These are phyloP conservation scores for Salvelinus sp. DNA, from an alignment of 2,113 vertebrate genomes.

Conservation along the genomic window DNA sequence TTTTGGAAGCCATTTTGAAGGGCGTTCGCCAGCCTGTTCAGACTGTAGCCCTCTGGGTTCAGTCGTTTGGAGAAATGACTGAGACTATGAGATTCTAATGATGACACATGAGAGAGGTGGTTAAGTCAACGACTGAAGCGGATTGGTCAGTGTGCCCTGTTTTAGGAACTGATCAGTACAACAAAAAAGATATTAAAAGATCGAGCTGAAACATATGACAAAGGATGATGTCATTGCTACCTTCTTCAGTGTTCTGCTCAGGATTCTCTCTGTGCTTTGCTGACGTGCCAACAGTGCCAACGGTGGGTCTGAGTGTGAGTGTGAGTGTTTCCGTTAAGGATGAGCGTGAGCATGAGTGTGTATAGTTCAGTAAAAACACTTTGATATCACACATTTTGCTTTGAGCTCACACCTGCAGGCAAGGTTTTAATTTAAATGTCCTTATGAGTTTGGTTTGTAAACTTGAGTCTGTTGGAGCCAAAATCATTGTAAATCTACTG, in stretches of 20 bases:
- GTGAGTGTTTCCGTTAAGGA: neutral
- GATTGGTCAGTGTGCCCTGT: neutral
- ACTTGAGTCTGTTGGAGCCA: slow-evolving; percentile 8
- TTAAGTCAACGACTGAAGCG: neutral
- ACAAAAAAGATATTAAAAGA: neutral
- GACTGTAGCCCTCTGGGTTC: slow-evolving; percentile 40
- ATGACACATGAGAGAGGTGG: neutral
- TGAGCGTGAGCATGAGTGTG: slow-evolving; percentile 9
- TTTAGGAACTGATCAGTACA: neutral
- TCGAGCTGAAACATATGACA: neutral
- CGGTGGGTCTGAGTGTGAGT: slow-evolving; percentile 26
- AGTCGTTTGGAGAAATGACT: slow-evolving; percentile 43
- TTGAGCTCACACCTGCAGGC: slow-evolving; percentile 27
- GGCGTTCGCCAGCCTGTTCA: slow-evolving; percentile 38
- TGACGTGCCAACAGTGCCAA: slow-evolving; percentile 67
- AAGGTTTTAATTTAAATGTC: slow-evolving; percentile 6
- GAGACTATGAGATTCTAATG: slow-evolving; percentile 18
- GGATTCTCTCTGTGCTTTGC: slow-evolving; percentile 48
- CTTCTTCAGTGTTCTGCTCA: neutral
- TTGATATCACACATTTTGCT: slow-evolving; percentile 29
- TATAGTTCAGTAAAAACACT: neutral
- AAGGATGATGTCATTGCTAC: neutral
- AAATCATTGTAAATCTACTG: slow-evolving; percentile 34
- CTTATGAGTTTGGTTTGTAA: slow-evolving; percentile 36
- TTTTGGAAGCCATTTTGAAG: slow-evolving; percentile 60